Evolutionary conservation across 2,888 invertebrate genomes (phyloP).

Genomic region (Rugalucina vietnamica): DNA sequence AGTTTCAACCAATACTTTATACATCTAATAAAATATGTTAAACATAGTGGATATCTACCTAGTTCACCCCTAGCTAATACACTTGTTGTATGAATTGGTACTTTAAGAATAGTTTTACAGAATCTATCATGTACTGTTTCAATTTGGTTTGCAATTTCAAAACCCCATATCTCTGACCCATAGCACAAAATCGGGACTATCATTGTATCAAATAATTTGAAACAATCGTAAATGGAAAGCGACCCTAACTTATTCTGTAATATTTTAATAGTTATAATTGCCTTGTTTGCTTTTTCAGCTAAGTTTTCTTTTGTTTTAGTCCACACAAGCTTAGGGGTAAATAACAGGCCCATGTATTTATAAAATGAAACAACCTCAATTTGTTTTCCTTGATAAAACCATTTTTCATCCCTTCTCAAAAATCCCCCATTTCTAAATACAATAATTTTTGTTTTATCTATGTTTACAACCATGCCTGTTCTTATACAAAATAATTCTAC

Average conservation of each 20-base stretch:
- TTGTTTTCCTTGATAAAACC: neutral
- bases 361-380: neutral
- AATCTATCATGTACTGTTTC: neutral
- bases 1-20: neutral
- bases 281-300: neutral
- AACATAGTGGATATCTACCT: neutral
- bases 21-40: neutral
- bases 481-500: neutral
- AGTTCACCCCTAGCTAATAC: neutral
- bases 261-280: neutral
- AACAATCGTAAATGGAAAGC: neutral
- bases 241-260: neutral
- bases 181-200: neutral
- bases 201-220: conserved; percentile 5
- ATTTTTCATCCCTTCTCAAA: neutral
- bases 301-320: neutral
- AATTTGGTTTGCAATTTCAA: neutral
- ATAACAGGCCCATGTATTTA: neutral
- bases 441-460: neutral
- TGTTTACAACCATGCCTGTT: neutral
- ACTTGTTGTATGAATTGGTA: neutral
- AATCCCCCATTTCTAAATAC: neutral
- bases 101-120: neutral
- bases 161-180: neutral
- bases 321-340: neutral